Percentiles rank a stretch among this genome's conserved stretches.
phyloP scores from a whole-genome alignment of 2,797 vertebrate species.

The Onychomys arenicola region DNA sequence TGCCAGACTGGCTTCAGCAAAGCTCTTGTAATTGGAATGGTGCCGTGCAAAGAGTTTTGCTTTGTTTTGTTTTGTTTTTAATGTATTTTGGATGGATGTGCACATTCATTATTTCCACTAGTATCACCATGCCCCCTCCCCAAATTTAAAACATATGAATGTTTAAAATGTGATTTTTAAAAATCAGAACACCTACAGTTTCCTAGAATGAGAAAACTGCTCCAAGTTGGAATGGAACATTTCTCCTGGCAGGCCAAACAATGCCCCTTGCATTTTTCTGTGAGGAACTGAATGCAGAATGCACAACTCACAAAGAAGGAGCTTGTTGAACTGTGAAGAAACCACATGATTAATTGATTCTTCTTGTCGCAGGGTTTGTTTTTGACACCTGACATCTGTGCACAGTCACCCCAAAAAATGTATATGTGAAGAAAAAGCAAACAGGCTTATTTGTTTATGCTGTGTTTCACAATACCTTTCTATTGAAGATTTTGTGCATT shows the following conservation, averaged over 20 bases:
- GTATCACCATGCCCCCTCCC: neutral
- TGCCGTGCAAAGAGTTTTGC: neutral
- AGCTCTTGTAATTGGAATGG: neutral
- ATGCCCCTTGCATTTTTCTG: neutral
- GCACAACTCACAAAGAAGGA: neutral
- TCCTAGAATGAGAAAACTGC: conserved; percentile 29
- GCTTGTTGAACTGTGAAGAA: conserved; percentile 1
- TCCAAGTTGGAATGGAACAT: conserved; percentile 3
- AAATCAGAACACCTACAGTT: conserved; percentile 31
- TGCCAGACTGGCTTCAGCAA: neutral
- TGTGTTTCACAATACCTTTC: neutral
- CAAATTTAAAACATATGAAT: conserved; percentile 26
- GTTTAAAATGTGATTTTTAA: neutral
- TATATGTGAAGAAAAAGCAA: conserved; percentile 4
- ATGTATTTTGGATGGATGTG: neutral
- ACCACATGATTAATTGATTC: neutral
- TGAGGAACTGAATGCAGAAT: neutral
- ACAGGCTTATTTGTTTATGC: neutral
- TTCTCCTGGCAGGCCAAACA: conserved; percentile 28
- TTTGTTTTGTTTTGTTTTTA: neutral
- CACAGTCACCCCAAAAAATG: neutral
- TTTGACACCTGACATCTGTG: neutral
- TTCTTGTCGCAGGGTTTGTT: neutral
- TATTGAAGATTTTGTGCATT: conserved; percentile 24
- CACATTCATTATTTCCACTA: conserved; percentile 25